Conservation (phyloP, 2,888 invertebrate species). For the Petrolisthes cinctipes region DNA sequence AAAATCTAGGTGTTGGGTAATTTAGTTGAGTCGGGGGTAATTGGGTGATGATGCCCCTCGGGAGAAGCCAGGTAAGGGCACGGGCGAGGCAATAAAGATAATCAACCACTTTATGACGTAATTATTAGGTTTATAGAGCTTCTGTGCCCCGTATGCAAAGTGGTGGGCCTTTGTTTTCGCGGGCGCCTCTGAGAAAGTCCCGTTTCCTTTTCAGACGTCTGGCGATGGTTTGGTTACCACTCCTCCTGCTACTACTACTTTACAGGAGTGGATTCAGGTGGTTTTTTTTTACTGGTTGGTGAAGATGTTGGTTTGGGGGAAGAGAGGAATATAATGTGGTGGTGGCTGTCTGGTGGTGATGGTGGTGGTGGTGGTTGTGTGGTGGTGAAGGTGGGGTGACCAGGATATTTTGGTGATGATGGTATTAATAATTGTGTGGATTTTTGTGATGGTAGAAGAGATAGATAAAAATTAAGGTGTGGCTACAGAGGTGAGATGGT, state of each 20-base stretch:
- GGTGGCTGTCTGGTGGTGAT: background rate
- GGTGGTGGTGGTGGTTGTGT: background rate
- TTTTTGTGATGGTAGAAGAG: too few relatives aligned
- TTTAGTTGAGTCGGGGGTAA: background rate
- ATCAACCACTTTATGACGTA: slow-evolving; percentile 36
- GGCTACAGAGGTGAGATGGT: too few relatives aligned
- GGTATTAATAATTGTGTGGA: too few relatives aligned
- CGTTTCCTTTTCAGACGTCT: too few relatives aligned
- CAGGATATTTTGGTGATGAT: background rate
- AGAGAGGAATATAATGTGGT: background rate
- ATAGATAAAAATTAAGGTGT: too few relatives aligned
- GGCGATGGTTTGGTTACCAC: too few relatives aligned
- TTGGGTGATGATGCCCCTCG: background rate
- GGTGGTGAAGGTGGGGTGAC: background rate
- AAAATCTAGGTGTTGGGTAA: background rate
- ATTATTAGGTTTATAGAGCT: slow-evolving; percentile 39
- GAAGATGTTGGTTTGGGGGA: background rate
- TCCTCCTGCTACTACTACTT: background rate
- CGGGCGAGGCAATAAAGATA: slow-evolving; percentile 34
- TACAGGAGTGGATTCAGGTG: background rate
- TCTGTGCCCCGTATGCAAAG: slow-evolving; percentile 39
- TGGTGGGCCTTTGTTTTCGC: slow-evolving; percentile 1
- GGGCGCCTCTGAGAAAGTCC: too few relatives aligned
- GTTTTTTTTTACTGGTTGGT: background rate
- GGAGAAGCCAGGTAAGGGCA: background rate